A percentile compares a stretch with the other conserved stretches of the same genome.
These are phyloP conservation scores for Tillus elongatus DNA, from an alignment of 2,888 invertebrate genomes.

Conservation along the genomic window DNA sequence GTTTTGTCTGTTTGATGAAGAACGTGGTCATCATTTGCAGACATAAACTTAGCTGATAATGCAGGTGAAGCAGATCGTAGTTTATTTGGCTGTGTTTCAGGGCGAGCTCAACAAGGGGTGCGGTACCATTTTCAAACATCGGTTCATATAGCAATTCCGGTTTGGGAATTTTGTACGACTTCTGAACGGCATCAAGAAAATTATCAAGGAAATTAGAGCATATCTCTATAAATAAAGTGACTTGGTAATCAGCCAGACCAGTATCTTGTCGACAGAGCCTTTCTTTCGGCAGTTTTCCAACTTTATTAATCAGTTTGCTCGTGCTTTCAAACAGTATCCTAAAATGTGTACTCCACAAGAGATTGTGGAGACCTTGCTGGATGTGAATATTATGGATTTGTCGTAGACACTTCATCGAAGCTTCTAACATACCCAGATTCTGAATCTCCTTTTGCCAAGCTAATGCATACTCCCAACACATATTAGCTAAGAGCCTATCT, in stretches of 20 bases:
- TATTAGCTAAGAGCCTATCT: slow-evolving; percentile 71
- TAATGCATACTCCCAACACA: slow-evolving; percentile 86
- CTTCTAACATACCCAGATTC: slow-evolving; percentile 55
- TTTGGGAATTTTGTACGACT: slow-evolving; percentile 33
- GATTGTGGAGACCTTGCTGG: slow-evolving; percentile 71
- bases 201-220: slow-evolving; percentile 44
- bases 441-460: slow-evolving; percentile 75
- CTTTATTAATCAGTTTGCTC: slow-evolving; percentile 68
- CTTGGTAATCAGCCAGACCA: slow-evolving; percentile 56
- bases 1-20: slow-evolving; percentile 63
- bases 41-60: slow-evolving; percentile 68
- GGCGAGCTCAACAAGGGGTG: slow-evolving; percentile 67
- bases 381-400: slow-evolving; percentile 57
- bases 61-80: slow-evolving; percentile 66
- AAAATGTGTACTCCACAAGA: slow-evolving; percentile 86
- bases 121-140: slow-evolving; percentile 53
- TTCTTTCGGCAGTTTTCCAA: slow-evolving; percentile 78
- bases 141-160: slow-evolving; percentile 48
- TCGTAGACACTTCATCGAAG: slow-evolving; percentile 61
- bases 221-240: slow-evolving; percentile 46
- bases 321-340: slow-evolving; percentile 68
- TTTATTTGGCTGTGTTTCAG: slow-evolving; percentile 66
- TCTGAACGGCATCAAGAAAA: slow-evolving; percentile 41
- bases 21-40: slow-evolving; percentile 73
- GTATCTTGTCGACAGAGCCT: slow-evolving; percentile 70